A percentile compares a stretch with the other conserved stretches of the same genome.
Evolutionary conservation across 92 coral and sea anemone species (phyloP).

Genomic region (Diadumene lineata): DNA sequence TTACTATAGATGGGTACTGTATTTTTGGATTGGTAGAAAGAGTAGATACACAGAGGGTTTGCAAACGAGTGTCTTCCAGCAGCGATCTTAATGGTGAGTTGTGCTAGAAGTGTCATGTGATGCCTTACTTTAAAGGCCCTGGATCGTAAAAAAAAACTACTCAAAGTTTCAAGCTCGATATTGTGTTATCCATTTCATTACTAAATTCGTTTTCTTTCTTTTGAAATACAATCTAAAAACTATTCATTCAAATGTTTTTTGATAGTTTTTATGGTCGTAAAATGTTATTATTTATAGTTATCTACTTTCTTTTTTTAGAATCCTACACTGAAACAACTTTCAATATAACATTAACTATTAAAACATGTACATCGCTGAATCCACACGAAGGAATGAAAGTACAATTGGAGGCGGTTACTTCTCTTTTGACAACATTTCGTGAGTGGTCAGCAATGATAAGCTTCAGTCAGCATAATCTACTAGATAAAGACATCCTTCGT

Average conservation of each 20-base stretch:
- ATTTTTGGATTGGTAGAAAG: constrained; percentile 29
- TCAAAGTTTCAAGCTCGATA: no score
- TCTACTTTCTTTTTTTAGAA: background rate
- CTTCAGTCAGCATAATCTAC: constrained; percentile 50
- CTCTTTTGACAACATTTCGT: constrained; percentile 74
- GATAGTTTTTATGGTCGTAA: no score
- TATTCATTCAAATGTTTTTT: no score
- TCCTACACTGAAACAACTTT: background rate
- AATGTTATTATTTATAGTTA: no score
- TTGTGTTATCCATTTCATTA: no score
- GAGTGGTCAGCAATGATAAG: constrained; percentile 80
- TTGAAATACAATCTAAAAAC: no score
- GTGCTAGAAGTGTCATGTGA: no score
- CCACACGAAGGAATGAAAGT: constrained; percentile 46
- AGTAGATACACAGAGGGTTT: constrained; percentile 15
- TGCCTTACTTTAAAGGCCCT: no score
- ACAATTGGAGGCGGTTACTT: constrained; percentile 54
- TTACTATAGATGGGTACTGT: background rate
- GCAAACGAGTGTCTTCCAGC: constrained; percentile 1
- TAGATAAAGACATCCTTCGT: constrained; percentile 75
- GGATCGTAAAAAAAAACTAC: no score
- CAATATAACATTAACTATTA: constrained; percentile 40
- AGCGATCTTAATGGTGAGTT: constrained; percentile 18
- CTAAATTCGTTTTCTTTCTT: no score
- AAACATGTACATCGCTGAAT: constrained; percentile 41